Percentiles rank a stretch among this genome's conserved stretches.
phyloP scores from a whole-genome alignment of 2,797 vertebrate species.

The Nasua narica region DNA sequence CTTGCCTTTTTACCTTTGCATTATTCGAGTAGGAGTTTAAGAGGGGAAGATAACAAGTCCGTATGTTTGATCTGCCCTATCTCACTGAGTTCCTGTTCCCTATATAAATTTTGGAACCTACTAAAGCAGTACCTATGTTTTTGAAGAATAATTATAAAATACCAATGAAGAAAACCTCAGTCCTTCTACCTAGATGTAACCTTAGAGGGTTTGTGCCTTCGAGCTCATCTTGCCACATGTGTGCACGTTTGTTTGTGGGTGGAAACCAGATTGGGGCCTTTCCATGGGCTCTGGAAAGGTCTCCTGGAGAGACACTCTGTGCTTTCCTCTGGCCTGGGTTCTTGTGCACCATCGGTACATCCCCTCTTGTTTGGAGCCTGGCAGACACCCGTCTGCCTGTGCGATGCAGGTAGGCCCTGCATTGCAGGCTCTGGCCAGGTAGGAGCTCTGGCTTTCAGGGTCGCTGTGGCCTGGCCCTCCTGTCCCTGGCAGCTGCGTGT shows the following conservation, averaged over 20 bases:
- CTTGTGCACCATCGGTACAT: fast-evolving
- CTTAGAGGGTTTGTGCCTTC: background rate
- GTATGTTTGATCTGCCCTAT: background rate
- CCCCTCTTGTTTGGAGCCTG: background rate
- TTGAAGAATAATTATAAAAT: background rate
- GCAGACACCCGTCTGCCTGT: background rate
- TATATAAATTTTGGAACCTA: background rate
- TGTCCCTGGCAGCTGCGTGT: background rate
- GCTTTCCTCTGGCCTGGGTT: background rate
- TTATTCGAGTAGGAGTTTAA: background rate
- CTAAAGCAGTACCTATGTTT: background rate
- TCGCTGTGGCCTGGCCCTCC: background rate
- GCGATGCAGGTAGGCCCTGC: too few species aligned
- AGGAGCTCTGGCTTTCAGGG: background rate
- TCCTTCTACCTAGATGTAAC: background rate
- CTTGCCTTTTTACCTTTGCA: background rate
- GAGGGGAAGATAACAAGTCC: background rate
- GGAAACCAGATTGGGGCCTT: background rate
- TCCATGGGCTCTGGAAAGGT: background rate
- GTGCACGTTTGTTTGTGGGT: background rate
- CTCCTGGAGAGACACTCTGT: background rate
- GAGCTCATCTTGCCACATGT: background rate
- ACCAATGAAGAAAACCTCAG: background rate
- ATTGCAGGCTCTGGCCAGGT: too few species aligned
- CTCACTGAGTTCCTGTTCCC: background rate